Evolutionary conservation across 2,888 invertebrate genomes (phyloP).

Genomic region (Hedya salicella): DNA sequence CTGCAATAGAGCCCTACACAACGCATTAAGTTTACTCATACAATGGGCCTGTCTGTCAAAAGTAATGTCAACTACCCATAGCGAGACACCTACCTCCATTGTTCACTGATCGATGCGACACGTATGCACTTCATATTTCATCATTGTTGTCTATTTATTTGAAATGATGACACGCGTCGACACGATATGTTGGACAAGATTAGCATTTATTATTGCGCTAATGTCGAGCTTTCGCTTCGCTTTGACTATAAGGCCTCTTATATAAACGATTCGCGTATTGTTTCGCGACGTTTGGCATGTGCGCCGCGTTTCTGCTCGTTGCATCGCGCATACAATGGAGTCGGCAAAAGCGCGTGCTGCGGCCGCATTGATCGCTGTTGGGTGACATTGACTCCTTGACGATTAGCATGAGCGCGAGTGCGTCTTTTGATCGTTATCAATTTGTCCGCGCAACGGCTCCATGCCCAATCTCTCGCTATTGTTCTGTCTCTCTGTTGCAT

Average conservation of each 20-base stretch:
- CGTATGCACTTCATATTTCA: slow-evolving; percentile 63
- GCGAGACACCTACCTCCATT: slow-evolving; percentile 67
- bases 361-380: slow-evolving; percentile 71
- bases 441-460: slow-evolving; percentile 65
- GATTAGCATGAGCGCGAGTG: slow-evolving; percentile 73
- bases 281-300: slow-evolving; percentile 77
- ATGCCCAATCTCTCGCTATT: slow-evolving; percentile 66
- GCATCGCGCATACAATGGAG: slow-evolving; percentile 78
- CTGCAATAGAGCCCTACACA: slow-evolving; percentile 49
- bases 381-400: slow-evolving; percentile 71
- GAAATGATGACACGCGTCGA: slow-evolving; percentile 68
- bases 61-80: slow-evolving; percentile 50
- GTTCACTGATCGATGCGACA: slow-evolving; percentile 60
- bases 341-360: slow-evolving; percentile 79
- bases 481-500: slow-evolving; percentile 71
- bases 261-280: slow-evolving; percentile 76
- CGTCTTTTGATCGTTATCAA: slow-evolving; percentile 74
- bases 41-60: slow-evolving; percentile 55
- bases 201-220: slow-evolving; percentile 67
- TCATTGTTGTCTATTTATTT: slow-evolving; percentile 69
- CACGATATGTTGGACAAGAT: slow-evolving; percentile 67
- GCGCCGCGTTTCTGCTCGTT: slow-evolving; percentile 69
- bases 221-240: slow-evolving; percentile 67
- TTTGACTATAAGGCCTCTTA: slow-evolving; percentile 63
- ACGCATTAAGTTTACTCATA: slow-evolving; percentile 54